phyloP scores from a whole-genome alignment of 2,888 invertebrate genomes.

The Oscheius myriophilus region DNA sequence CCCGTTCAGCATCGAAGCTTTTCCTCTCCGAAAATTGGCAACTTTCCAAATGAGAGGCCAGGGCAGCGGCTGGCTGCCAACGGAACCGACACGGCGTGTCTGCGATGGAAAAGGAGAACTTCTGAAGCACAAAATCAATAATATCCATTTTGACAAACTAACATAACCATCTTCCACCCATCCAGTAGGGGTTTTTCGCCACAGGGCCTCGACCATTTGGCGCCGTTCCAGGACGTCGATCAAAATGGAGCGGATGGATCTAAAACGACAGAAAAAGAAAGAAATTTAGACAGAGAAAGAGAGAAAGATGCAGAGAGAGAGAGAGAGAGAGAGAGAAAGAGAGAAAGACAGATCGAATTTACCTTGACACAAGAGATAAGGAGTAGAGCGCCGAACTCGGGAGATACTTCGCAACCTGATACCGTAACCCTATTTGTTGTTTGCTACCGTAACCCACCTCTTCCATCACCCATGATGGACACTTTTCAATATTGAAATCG shows the following conservation, averaged over 20 bases:
- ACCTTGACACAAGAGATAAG: conserved; percentile 34
- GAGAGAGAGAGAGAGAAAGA: conserved; percentile 7
- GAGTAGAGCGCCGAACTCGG: conserved; percentile 40
- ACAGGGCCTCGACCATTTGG: conserved; percentile 34
- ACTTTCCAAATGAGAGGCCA: neutral
- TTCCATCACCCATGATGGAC: too few relatives aligned
- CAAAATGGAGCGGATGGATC: conserved; percentile 30
- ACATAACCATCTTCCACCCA: conserved; percentile 21
- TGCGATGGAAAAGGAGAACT: conserved; percentile 15
- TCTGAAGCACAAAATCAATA: too few relatives aligned
- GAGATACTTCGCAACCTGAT: conserved; percentile 25
- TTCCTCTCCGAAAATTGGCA: conserved; percentile 16
- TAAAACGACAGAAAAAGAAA: conserved; percentile 15
- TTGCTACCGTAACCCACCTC: too few relatives aligned
- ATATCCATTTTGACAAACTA: too few relatives aligned
- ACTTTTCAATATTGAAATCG: too few relatives aligned
- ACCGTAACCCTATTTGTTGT: too few relatives aligned
- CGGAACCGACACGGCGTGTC: conserved; percentile 5
- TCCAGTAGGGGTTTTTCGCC: conserved; percentile 32
- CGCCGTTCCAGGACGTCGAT: conserved; percentile 25
- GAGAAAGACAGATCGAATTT: too few relatives aligned
- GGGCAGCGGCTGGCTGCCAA: conserved; percentile 21
- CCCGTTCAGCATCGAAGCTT: neutral
- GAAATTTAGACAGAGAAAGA: conserved; percentile 5
- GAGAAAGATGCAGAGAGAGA: conserved; percentile 1